Percentiles rank a stretch among this genome's conserved stretches.
Conservation (phyloP, 2,113 vertebrate species). For the Regulus satrapa region DNA sequence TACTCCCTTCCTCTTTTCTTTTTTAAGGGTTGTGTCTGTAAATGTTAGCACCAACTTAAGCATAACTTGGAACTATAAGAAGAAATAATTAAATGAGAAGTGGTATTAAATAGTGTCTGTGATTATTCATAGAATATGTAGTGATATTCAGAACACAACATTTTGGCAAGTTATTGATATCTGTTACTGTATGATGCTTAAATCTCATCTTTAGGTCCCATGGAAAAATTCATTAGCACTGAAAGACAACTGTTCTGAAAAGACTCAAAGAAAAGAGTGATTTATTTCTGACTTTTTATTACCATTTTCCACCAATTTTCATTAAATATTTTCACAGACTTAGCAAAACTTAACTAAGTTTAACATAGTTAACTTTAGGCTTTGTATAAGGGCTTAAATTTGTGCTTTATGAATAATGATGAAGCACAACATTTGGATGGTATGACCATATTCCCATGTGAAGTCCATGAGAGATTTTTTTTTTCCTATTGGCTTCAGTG, state of each 20-base stretch:
- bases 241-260: not conserved
- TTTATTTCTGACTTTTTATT: not conserved
- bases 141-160: not conserved
- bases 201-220: not conserved
- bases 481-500: not conserved
- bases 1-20: not conserved
- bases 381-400: not conserved
- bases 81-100: constrained; percentile 11
- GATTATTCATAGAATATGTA: constrained; percentile 17
- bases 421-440: not conserved
- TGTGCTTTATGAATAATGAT: not conserved
- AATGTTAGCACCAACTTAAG: not conserved
- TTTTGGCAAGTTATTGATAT: not conserved
- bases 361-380: not conserved
- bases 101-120: not conserved
- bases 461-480: not conserved
- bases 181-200: not conserved
- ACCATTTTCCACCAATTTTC: not conserved
- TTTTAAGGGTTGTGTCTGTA: not conserved
- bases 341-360: not conserved
- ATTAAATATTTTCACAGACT: not conserved
- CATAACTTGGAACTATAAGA: not conserved
- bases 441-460: not conserved
- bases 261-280: not conserved
- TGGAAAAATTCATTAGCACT: not conserved